phyloP scores from a whole-genome alignment of 2,113 vertebrate species.

The Chitala chitala region DNA sequence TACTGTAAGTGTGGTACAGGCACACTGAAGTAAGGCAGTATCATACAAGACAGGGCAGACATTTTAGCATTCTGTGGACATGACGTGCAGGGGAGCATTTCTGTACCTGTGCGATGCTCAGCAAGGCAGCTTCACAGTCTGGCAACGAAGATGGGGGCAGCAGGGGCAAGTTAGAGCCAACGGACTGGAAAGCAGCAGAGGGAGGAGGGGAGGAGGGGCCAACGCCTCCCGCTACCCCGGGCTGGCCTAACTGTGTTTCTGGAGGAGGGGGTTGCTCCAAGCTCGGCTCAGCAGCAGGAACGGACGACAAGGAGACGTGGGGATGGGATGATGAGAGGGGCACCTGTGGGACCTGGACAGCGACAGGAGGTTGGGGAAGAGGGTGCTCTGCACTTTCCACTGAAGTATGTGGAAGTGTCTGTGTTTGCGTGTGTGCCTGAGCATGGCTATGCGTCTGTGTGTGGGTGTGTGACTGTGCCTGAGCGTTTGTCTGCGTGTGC shows the following conservation, averaged over 20 bases:
- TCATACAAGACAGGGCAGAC: too few relatives aligned
- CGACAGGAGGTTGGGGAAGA: slow-evolving; percentile 34
- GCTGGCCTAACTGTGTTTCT: slow-evolving; percentile 47
- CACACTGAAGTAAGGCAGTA: too few relatives aligned
- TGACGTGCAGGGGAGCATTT: slow-evolving; percentile 22
- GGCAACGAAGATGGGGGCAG: slow-evolving; percentile 58
- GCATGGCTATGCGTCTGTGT: slow-evolving; percentile 44
- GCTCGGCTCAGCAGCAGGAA: slow-evolving; percentile 42
- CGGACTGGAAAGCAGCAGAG: slow-evolving; percentile 52
- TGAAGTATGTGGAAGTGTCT: slow-evolving; percentile 38
- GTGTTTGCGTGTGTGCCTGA: slow-evolving; percentile 47
- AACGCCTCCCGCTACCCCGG: slow-evolving; percentile 37
- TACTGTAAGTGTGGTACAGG: too few relatives aligned
- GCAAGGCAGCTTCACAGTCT: slow-evolving; percentile 64
- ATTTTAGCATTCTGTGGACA: too few relatives aligned
- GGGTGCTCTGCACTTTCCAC: slow-evolving; percentile 35
- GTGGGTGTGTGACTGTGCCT: slow-evolving; percentile 46
- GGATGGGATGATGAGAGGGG: slow-evolving; percentile 52
- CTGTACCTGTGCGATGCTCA: slow-evolving; percentile 66
- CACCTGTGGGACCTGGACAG: slow-evolving; percentile 48
- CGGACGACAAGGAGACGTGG: slow-evolving; percentile 42
- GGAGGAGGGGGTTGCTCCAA: slow-evolving; percentile 49
- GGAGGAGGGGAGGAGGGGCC: slow-evolving; percentile 52
- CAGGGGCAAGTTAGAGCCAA: slow-evolving; percentile 59
- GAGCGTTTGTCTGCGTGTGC: slow-evolving; percentile 46